A percentile compares a stretch with the other conserved stretches of the same genome.
These are phyloP conservation scores for Sus scrofa DNA, from an alignment of 2,113 vertebrate species.

Conservation along the genomic window T2T-Sscrofa CM000820.6:133204501-133205000, in stretches of 20 bases:
- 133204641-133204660: rapidly evolving
- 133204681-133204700: not conserved
- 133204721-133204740: not conserved
- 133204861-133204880: not conserved
- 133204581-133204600: too few relatives aligned
- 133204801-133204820: not conserved
- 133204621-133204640: not conserved
- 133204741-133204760: not conserved
- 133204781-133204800: not conserved
- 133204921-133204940: not conserved
- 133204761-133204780: not conserved
- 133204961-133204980: not conserved
- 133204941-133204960: not conserved
- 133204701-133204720: not conserved
- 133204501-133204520: too few relatives aligned
- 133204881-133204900: not conserved
- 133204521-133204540: too few relatives aligned
- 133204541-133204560: too few relatives aligned
- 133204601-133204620: too few relatives aligned
- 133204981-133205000: not conserved
- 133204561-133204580: too few relatives aligned
- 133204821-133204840: not conserved
- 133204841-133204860: not conserved
- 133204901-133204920: not conserved
- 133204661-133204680: not conserved